Evolutionary conservation across 2,113 vertebrate genomes (phyloP).

Genomic region (Tupaia chinensis): DNA sequence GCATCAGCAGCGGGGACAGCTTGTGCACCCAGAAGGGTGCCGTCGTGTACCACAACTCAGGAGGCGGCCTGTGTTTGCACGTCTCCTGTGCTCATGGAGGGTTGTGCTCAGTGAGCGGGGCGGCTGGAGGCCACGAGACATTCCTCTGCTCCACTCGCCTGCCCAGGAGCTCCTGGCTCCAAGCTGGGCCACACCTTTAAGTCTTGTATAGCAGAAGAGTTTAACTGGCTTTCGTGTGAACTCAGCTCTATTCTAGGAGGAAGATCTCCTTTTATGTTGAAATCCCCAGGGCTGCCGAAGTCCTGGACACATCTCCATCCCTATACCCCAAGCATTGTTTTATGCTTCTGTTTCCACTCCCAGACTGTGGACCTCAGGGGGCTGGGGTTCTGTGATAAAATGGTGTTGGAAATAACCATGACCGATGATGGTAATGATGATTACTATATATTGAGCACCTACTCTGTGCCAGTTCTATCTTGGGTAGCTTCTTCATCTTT

Average conservation of each 20-base stretch:
- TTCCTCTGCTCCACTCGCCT: accelerated
- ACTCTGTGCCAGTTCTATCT: not conserved
- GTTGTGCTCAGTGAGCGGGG: no score
- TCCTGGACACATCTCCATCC: not conserved
- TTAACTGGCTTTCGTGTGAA: not conserved
- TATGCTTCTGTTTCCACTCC: not conserved
- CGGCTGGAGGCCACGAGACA: not conserved
- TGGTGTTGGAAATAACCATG: not conserved
- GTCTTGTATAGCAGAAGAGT: not conserved
- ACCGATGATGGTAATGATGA: not conserved
- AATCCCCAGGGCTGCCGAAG: not conserved
- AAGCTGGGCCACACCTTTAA: not conserved
- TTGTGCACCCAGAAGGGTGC: slow-evolving; percentile 82
- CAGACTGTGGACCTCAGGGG: not conserved
- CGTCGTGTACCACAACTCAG: not conserved
- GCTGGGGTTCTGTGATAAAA: not conserved
- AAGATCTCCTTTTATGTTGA: not conserved
- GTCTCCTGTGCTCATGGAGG: not conserved
- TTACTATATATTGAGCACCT: not conserved
- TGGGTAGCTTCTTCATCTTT: not conserved
- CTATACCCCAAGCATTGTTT: not conserved
- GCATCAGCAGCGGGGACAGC: slow-evolving; percentile 78
- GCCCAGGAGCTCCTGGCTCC: not conserved
- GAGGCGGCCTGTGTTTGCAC: not conserved
- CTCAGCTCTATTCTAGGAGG: not conserved